Base-by-base conservation (phyloP, 1,140 invertebrate species). In the Nebria ingens region DNA sequence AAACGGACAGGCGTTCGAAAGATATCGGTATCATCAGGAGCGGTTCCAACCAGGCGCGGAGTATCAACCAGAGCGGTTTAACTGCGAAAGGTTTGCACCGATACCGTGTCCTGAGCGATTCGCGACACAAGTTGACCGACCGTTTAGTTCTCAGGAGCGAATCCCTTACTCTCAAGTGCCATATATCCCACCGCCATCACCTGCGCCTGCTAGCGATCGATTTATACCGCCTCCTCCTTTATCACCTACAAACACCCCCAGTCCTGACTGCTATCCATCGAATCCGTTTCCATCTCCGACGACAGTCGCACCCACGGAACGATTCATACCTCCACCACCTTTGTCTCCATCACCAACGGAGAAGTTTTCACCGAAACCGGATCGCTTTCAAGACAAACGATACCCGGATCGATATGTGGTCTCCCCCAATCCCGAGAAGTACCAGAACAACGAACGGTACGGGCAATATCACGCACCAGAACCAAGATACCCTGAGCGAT, bases 111-210 rank as follows among this genome's bases (percentile, higher is more conserved):
- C 65, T 2, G 66, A 68, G 58, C 54, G 65, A 2, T 68, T 68
- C 49, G 66, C 66, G 1, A 60, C 58, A 17, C 58, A 58, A 54
- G 17, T 4, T 45, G 40, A 45, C 11, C 19, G 21, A 20, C 2
- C 21, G 9, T 51, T 51, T 20, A 4, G 3, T 51, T 22, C 19
- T 12, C 19, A 22, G 11, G 57, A 63, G 38, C 51, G 57, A 51
- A 15, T 21, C 17, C 52, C 58, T 29, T 62, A 60, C 56, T 58
- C 59, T 52, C 62, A 63, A 61, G 59, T 62, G 51, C 62, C 65
- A 55, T 66, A 69, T 50, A 62, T 68, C 57, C 68, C 70, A 62
- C 71, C 71, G 19, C 69, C 71, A 21, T 70, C 71, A 20, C 69
- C 71, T 9, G 69, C 71, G 53, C 69, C 71, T 19, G 63, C 67